Evolutionary conservation across 2,113 vertebrate genomes (phyloP).

Genomic region (Rhinoderma darwinii): DNA sequence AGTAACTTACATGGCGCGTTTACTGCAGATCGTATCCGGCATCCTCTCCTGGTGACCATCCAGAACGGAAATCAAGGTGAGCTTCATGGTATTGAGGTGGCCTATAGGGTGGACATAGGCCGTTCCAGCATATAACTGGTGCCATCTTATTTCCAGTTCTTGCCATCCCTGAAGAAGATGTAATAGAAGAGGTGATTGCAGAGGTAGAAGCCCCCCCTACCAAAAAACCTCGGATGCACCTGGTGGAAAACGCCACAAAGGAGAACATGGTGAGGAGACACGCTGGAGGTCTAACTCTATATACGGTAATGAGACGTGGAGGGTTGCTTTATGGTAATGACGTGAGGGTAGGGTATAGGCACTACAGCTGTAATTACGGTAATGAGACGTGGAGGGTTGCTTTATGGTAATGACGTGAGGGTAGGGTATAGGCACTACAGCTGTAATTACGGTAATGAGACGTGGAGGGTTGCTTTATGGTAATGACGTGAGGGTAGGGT

Average conservation of each 20-base stretch:
- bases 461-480: too few relatives aligned
- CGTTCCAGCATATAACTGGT: background rate
- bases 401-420: background rate
- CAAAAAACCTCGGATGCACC: conserved; percentile 77
- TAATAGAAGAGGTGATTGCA: conserved; percentile 77
- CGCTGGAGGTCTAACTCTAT: background rate
- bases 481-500: too few relatives aligned
- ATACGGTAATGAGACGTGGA: background rate
- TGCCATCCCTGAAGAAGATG: conserved; percentile 81
- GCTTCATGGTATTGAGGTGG: too few relatives aligned
- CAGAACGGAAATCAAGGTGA: conserved; percentile 86
- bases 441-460: too few relatives aligned
- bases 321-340: background rate
- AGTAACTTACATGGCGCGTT: conserved; percentile 75
- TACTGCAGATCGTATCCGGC: conserved; percentile 69
- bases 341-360: too few relatives aligned
- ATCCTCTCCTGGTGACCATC: conserved; percentile 85
- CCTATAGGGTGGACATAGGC: background rate
- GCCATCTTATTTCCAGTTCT: conserved; percentile 73
- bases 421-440: too few relatives aligned
- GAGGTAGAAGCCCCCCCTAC: conserved; percentile 72
- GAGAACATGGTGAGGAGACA: conserved; percentile 71
- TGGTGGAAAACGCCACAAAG: conserved; percentile 60
- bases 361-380: background rate
- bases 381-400: background rate